Conservation (phyloP, 2,888 invertebrate species). For the Lasiommata megera region DNA sequence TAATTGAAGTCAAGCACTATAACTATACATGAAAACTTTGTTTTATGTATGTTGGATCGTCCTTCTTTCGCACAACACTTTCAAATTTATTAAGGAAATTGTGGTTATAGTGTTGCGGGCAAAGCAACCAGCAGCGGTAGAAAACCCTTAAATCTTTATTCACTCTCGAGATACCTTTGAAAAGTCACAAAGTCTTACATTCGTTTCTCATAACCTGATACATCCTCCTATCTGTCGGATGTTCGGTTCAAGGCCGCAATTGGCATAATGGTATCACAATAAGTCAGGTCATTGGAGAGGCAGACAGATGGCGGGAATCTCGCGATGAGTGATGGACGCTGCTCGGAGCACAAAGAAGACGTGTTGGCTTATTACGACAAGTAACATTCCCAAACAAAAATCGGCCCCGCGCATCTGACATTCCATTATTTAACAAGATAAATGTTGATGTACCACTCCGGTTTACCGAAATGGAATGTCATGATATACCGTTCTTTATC, state of each 20-base stretch:
- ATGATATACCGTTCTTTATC: conserved; percentile 29
- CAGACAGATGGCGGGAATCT: conserved; percentile 55
- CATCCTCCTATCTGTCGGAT: background rate
- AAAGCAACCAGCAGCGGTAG: no score
- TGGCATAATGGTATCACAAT: conserved; percentile 17
- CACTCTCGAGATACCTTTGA: no score
- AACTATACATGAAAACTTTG: no score
- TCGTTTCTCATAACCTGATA: background rate
- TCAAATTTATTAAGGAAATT: no score
- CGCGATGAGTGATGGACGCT: conserved; percentile 63
- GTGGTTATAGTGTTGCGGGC: no score
- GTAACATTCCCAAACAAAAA: conserved; percentile 60
- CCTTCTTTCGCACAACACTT: no score
- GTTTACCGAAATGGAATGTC: conserved; percentile 30
- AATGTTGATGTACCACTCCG: conserved; percentile 52
- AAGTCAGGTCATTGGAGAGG: conserved; percentile 32
- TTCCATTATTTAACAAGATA: conserved; percentile 73
- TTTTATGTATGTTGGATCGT: no score
- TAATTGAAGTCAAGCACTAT: no score
- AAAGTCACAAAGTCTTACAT: no score
- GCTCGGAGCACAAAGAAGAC: conserved; percentile 48
- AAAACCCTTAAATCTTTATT: no score
- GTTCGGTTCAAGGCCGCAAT: background rate
- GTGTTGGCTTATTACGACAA: conserved; percentile 73
- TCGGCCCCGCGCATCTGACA: conserved; percentile 57